These are phyloP conservation scores for Oeneis ivallda DNA, from an alignment of 2,888 invertebrate species.

Conservation along the genomic window DNA sequence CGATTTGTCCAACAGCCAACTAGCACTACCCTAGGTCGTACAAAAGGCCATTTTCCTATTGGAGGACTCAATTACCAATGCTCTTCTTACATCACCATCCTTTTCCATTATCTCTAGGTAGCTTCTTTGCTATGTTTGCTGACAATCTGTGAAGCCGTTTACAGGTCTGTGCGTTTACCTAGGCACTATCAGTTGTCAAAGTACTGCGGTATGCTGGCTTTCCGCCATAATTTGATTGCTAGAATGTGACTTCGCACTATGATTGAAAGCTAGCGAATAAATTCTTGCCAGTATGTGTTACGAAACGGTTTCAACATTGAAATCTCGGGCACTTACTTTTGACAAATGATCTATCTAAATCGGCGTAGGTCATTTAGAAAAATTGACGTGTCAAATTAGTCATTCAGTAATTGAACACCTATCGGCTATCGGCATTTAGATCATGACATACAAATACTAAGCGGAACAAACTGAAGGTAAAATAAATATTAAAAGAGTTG, in stretches of 20 bases:
- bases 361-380: slow-evolving; percentile 10
- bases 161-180: too few relatives aligned
- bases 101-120: too few relatives aligned
- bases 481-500: not conserved
- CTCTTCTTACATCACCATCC: too few relatives aligned
- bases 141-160: too few relatives aligned
- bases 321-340: slow-evolving; percentile 19
- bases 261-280: slow-evolving; percentile 36
- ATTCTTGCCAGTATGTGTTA: slow-evolving; percentile 10
- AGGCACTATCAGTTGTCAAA: too few relatives aligned
- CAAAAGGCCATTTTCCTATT: too few relatives aligned
- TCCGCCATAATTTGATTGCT: too few relatives aligned
- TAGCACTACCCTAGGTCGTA: too few relatives aligned
- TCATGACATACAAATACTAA: slow-evolving; percentile 10
- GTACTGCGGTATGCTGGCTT: too few relatives aligned
- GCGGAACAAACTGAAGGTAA: slow-evolving; percentile 14
- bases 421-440: not conserved
- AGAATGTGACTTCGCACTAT: slow-evolving; percentile 20
- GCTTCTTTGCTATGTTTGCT: too few relatives aligned
- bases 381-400: slow-evolving; percentile 31
- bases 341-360: slow-evolving; percentile 24
- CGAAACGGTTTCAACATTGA: slow-evolving; percentile 23
- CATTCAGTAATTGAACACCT: slow-evolving; percentile 15
- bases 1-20: too few relatives aligned
- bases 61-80: too few relatives aligned